Conservation (phyloP, 2,113 vertebrate species). For the Electrona antarctica region DNA sequence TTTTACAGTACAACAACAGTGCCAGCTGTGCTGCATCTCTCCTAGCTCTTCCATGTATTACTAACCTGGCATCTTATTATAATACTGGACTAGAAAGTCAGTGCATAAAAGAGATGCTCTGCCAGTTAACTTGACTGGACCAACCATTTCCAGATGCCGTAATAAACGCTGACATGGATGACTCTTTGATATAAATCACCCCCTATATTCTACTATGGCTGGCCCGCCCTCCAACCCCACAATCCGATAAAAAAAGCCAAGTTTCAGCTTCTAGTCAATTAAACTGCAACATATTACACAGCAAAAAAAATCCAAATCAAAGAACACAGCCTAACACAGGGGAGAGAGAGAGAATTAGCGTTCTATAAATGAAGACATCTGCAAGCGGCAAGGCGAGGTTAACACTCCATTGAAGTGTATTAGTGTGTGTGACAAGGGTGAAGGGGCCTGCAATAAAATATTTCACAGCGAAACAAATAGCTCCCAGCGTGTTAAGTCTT, state of each 20-base stretch:
- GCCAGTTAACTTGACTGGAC: constrained; percentile 39
- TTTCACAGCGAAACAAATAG: constrained; percentile 68
- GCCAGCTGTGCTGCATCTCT: background rate
- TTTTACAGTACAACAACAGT: background rate
- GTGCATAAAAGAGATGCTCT: constrained; percentile 17
- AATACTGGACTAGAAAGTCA: constrained; percentile 11
- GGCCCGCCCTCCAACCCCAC: background rate
- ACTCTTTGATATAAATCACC: background rate
- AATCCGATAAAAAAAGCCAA: background rate
- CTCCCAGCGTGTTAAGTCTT: constrained; percentile 63
- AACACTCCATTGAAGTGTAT: constrained; percentile 47
- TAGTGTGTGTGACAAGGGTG: constrained; percentile 44
- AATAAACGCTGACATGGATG: background rate
- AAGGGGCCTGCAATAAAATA: constrained; percentile 57
- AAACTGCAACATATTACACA: background rate
- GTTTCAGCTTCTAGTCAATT: constrained; percentile 17
- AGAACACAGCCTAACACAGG: constrained; percentile 5
- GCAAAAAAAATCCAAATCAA: constrained; percentile 4
- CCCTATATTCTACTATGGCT: background rate
- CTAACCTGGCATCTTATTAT: background rate
- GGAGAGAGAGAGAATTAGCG: constrained; percentile 1
- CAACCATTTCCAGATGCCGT: constrained; percentile 39
- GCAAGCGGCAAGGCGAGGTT: constrained; percentile 35
- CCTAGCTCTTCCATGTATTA: too few relatives aligned
- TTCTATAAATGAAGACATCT: constrained; percentile 64